Evolutionary conservation across 2,113 vertebrate species (phyloP), one percentile per base, ranked within the genome.

Genomic region (Turnix velox): DNA sequence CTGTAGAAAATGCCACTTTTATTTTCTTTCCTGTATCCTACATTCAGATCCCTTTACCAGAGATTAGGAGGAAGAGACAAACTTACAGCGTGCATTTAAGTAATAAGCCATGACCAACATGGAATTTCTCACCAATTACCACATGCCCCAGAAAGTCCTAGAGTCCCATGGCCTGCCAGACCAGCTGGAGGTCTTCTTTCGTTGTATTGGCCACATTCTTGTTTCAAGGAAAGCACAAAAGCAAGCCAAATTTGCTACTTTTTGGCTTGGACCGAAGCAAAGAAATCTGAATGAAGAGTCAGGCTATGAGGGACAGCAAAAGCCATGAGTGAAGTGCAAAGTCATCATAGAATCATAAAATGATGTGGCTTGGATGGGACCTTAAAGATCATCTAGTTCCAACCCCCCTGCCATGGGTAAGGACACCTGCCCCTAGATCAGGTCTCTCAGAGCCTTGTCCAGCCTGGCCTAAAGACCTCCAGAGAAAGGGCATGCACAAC

Each of bases 1-100:
- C 89, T 88, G 61, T 87, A 89, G 92, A 90, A 94, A 92, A 84
- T 18, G 68, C 35, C 63, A 81, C 84, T 94, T 94, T 66, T 77
- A 46, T 93, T 96, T 96, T 94, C 77, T 85, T 94, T 88, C 77
- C 77, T 69, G 22, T 71, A 39, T 65, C 62, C 59, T 66, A 40
- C 94, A n/a, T n/a, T 84, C 49, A 13, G 88, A 93, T 78, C 37
- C 43, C 42, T 66, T 72, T 46, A 74, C 45, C 52, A 80, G 68
- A 49, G 61, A 62, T 25, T 48, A 78, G 74, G 77, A 75, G 55
- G 46, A 71, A 66, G 24, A 90, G 65, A 51, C 35, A 18, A 67
- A 73, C 59, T 37, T 52, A 15, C 27, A 82, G 23, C 3, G 9
- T 43, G 23, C 1, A 1, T 30, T 81, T 79, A 33, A 75, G 39